Evolutionary conservation across 2,888 invertebrate genomes (phyloP).

Genomic region (Heliconius ismenius): DNA sequence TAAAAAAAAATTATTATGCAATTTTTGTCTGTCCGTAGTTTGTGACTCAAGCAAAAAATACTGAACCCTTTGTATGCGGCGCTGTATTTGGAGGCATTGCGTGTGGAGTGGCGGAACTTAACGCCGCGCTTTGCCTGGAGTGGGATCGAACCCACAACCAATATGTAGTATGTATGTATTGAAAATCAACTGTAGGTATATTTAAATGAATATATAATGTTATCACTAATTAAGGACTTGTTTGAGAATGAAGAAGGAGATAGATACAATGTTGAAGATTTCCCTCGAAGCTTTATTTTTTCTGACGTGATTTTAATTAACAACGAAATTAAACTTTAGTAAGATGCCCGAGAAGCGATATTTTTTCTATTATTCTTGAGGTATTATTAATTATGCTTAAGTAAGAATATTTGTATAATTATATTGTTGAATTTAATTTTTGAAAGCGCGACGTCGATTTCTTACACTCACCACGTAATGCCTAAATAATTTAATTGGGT

Average conservation of each 20-base stretch:
- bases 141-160: background rate
- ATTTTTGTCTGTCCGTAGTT: too few species aligned
- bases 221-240: conserved; percentile 8
- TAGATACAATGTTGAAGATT: background rate
- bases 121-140: background rate
- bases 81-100: too few species aligned
- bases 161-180: too few species aligned
- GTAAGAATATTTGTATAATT: background rate
- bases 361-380: background rate
- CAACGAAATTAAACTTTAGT: conserved; percentile 18
- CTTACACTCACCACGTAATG: too few species aligned
- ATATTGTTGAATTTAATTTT: too few species aligned
- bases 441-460: too few species aligned
- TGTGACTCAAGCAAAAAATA: too few species aligned
- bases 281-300: conserved; percentile 12
- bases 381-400: background rate
- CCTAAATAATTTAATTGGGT: too few species aligned
- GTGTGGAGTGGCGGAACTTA: too few species aligned
- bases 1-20: too few species aligned
- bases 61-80: too few species aligned
- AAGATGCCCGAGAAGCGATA: background rate
- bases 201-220: background rate
- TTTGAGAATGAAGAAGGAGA: background rate
- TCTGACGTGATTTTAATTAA: conserved; percentile 3
- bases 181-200: background rate